These are phyloP conservation scores for Barbus barbus DNA, from an alignment of 2,113 vertebrate species.

Conservation along the genomic window DNA sequence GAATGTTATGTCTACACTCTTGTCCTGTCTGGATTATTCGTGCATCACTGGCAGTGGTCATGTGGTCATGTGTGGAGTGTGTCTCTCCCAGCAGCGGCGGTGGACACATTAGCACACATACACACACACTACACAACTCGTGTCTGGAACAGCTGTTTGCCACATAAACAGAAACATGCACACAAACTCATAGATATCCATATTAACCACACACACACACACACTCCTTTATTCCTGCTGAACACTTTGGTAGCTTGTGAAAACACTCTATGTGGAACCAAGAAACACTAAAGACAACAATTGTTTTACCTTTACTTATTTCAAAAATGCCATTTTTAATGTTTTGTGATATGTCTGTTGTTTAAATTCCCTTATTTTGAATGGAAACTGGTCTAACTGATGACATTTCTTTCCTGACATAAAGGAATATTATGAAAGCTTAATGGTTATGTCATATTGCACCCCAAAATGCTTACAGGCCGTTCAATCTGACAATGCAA, in stretches of 20 bases:
- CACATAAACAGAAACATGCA: constrained; percentile 29
- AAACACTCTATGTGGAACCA: not conserved
- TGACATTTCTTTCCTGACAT: not conserved
- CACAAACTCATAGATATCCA: not conserved
- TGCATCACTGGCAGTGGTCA: constrained; percentile 3
- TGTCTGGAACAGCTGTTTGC: not conserved
- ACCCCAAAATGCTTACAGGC: not conserved
- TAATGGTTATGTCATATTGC: no score
- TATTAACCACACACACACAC: not conserved
- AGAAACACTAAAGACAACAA: not conserved
- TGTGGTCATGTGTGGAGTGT: not conserved
- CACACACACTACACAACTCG: not conserved
- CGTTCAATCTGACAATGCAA: not conserved
- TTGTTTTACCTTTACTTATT: not conserved
- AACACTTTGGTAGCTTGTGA: not conserved
- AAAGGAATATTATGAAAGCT: not conserved
- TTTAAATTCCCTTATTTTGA: no score
- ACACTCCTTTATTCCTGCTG: not conserved
- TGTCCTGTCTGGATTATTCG: constrained; percentile 11
- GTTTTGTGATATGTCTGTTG: no score
- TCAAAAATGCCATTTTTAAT: not conserved
- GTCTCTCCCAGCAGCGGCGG: not conserved
- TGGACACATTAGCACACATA: constrained; percentile 34
- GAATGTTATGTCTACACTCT: constrained; percentile 35
- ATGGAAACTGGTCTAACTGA: no score